Base-by-base conservation (phyloP, 2,888 invertebrate genomes). In the Ypsolopha scabrella region DNA sequence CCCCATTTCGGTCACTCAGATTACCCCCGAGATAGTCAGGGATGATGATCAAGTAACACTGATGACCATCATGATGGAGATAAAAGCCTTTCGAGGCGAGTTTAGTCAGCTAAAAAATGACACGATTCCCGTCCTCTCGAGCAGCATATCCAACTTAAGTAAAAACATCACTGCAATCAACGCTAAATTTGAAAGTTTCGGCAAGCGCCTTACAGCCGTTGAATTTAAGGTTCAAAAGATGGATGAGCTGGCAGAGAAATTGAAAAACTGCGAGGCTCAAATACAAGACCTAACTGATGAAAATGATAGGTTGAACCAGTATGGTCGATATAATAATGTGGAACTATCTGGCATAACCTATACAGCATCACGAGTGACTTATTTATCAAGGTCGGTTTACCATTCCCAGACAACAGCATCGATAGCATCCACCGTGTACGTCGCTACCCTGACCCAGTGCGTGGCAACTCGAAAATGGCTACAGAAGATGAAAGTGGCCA, bases 321-420 rank as follows among this genome's bases (percentile, higher is more conserved):
- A 41, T 9, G 47, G 50, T 6, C 34, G 55, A 7, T 39, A 50
- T 39, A 54, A 54, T 41, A 55, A 55, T 14, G 34, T 55, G 10
- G 52, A 55, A 24, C 53, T 55, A 6, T 51, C 51, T n/a, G 51
- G 55, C 0, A 13, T 56, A 54, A 56, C 37, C 33, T 53, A 6
- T 11, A 24, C 1, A 48, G 13, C 33, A 51, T 56, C 6, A 7
- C 53, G 7, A n/a, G 36, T 8, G 34, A 13, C 4, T 34, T 53
- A 2, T 39, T 35, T 14, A 34, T 10, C 11, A 52, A 52, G 24
- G 45, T 55, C 4, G 55, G 55, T 6, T 41, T 53, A 0, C 1
- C 33, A 1, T 8, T 52, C 24, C 3, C 6, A 9, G 14, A 41
- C 6, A 13, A 36, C 10, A 41, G 41, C 37, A 45, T 55, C 2